Conservation (phyloP, 2,797 vertebrate species). For the Catamblyrhynchus diadema region DNA sequence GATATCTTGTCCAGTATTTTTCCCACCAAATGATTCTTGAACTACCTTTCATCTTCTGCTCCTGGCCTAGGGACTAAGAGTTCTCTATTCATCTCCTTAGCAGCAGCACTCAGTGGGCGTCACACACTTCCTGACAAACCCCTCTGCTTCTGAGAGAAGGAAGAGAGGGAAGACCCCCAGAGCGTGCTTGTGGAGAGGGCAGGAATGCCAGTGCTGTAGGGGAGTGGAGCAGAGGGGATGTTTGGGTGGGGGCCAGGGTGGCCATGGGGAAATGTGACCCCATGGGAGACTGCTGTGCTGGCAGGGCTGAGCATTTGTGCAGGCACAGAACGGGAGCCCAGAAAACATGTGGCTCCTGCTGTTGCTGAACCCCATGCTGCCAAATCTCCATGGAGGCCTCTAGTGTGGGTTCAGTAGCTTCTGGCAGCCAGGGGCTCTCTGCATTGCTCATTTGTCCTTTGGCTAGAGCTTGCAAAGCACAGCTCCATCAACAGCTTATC, state of each 20-base stretch:
- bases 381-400: slow-evolving; percentile 23
- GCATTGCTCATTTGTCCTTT: slow-evolving; percentile 42
- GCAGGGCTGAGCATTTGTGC: fast-evolving
- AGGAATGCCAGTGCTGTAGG: neutral
- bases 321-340: neutral
- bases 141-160: neutral
- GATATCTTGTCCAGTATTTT: neutral
- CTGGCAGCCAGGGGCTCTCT: slow-evolving; percentile 10
- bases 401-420: slow-evolving; percentile 18
- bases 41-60: neutral
- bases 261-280: neutral
- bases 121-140: neutral
- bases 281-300: neutral
- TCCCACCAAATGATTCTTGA: neutral
- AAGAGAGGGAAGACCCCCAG: neutral
- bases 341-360: slow-evolving; percentile 53
- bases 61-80: neutral
- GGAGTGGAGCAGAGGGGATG: neutral
- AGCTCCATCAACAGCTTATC: slow-evolving; percentile 21
- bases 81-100: neutral
- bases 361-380: slow-evolving; percentile 33
- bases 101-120: neutral
- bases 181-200: neutral
- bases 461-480: neutral
- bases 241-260: neutral